Evolutionary conservation across 2,888 invertebrate species (phyloP).

Genomic region (Eilema sororculum): DNA sequence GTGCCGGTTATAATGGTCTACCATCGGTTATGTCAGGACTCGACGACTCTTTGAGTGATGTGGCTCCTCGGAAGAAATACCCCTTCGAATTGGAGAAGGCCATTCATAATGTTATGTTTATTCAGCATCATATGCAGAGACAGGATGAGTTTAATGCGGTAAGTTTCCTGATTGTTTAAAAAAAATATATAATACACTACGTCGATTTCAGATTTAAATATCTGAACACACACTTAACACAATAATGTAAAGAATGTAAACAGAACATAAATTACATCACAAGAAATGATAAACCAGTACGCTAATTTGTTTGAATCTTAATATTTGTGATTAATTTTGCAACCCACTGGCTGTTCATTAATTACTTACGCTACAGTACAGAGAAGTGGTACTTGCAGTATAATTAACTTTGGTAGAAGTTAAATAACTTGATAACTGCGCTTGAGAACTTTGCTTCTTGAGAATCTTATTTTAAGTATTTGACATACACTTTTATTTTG

Average conservation of each 20-base stretch:
- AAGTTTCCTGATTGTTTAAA: conserved; percentile 63
- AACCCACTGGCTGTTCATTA: conserved; percentile 23
- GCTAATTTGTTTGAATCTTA: conserved; percentile 18
- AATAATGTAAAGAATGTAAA: neutral
- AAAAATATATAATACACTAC: too few relatives aligned
- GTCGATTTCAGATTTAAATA: too few relatives aligned
- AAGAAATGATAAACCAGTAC: neutral
- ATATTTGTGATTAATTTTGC: conserved; percentile 23
- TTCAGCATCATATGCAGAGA: conserved; percentile 97
- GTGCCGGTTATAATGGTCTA: conserved; percentile 92
- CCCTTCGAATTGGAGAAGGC: conserved; percentile 97
- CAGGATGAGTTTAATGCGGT: conserved; percentile 98
- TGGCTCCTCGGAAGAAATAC: conserved; percentile 93
- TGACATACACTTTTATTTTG: neutral
- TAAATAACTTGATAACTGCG: conserved; percentile 26
- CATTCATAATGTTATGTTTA: conserved; percentile 97
- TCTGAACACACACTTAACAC: neutral
- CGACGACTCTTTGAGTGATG: conserved; percentile 94
- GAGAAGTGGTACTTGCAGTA: conserved; percentile 26
- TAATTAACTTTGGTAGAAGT: conserved; percentile 25
- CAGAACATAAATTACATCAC: neutral
- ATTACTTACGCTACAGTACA: conserved; percentile 26
- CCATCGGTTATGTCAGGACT: conserved; percentile 94
- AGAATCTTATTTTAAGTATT: conserved; percentile 15
- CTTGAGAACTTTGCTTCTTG: conserved; percentile 17